Evolutionary conservation across 1,140 invertebrate genomes (phyloP), one percentile per base, ranked within the genome.

Genomic region (Melitaea cinxia): DNA sequence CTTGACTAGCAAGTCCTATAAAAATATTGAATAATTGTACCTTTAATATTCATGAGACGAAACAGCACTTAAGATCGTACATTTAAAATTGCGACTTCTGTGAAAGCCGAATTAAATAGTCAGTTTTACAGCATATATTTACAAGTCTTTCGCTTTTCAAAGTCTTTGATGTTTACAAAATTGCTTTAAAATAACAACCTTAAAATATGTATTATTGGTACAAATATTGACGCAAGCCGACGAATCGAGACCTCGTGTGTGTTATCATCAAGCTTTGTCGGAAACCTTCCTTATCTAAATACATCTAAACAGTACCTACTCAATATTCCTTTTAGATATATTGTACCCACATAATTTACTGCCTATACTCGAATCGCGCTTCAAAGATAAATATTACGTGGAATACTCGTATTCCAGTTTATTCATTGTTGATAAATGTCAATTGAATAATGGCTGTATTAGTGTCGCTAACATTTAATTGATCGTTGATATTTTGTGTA

Each of bases 41-140:
- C 6, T 47, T 47, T 47, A 23, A 47, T 47, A 47, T 47, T 47
- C 14, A 47, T 47, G 42, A 23, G 21, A 23, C 23, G 42, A 47
- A 47, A 47, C n/a, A 4, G 42, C 21, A 47, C 42, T 47, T 47
- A 47, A 45, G 42, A 47, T 12, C 9, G 23, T 21, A 21, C 19
- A 47, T 42, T 42, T 42, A 23, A 47, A 12, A 23, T 47, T 21
- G 12, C 9, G 42, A 17, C 19, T 21, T 15, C 21, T 19, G 21
- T 0, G n/a, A 6, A 3, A 21, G 12, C 17, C 42, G 21, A 47
- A 47, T 47, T 21, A n/a, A 12, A 1, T 21, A 47, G 21, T 23
- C 17, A 47, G 15, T 47, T 47, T 47, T 24, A 19, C 19, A 7
- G 37, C 15, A 42, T 42, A 15, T 42, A 42, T 42, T 42, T 14